phyloP scores from a whole-genome alignment of 2,888 invertebrate species.

The Stegophylla sp. region DNA sequence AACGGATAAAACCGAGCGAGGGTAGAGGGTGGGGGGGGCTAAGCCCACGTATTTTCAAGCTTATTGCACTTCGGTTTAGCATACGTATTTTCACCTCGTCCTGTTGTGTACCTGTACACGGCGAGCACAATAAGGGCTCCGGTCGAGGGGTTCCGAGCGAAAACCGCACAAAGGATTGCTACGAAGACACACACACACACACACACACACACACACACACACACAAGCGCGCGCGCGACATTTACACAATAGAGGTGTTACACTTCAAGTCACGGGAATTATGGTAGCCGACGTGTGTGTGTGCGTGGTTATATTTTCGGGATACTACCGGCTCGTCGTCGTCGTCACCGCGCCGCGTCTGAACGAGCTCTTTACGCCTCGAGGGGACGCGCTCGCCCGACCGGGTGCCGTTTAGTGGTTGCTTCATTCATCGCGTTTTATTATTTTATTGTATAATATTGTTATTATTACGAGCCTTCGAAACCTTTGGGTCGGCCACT shows the following conservation, averaged over 20 bases:
- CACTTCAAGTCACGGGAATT: neutral
- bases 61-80: no score
- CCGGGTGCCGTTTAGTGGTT: neutral
- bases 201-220: no score
- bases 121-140: no score
- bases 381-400: neutral
- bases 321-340: neutral
- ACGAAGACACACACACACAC: no score
- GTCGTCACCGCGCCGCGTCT: neutral
- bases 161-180: no score
- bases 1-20: no score
- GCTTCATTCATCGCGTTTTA: neutral
- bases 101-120: no score
- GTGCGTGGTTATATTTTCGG: neutral
- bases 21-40: no score
- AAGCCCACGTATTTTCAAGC: no score
- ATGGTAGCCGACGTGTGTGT: neutral
- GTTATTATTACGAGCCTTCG: neutral
- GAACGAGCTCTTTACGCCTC: slow-evolving; percentile 4
- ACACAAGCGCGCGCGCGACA: neutral
- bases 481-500: neutral
- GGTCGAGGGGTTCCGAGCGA: no score
- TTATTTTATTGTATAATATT: neutral
- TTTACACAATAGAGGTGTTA: neutral
- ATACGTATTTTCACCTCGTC: no score